A percentile compares a stretch with the other conserved stretches of the same genome.
Conservation (phyloP, 2,888 invertebrate species). For the Rugalucina vietnamica region DNA sequence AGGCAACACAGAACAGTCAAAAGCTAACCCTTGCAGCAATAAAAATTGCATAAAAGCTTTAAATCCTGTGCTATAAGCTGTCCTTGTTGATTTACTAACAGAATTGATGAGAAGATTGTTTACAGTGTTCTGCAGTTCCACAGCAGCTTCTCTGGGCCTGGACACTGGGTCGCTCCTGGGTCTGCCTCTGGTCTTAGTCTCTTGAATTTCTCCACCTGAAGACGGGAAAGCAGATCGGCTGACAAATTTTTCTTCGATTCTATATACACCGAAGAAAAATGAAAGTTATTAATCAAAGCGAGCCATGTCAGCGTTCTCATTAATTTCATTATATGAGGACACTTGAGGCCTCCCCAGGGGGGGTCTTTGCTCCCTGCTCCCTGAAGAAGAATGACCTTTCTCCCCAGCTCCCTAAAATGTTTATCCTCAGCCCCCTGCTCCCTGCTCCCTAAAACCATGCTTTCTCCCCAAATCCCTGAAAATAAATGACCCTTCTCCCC, state of each 20-base stretch:
- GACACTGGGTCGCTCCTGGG: neutral
- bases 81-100: neutral
- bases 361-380: too few species aligned
- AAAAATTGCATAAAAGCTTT: neutral
- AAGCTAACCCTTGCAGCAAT: neutral
- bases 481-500: too few species aligned
- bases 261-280: neutral
- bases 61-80: neutral
- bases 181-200: neutral
- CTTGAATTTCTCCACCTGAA: constrained; percentile 13
- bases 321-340: constrained; percentile 17
- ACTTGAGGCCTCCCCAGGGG: constrained; percentile 34
- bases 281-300: neutral
- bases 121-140: neutral
- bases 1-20: neutral
- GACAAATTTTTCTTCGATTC: neutral
- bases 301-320: constrained; percentile 22
- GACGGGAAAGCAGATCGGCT: neutral
- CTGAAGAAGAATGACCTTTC: too few species aligned
- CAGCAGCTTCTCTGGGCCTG: neutral
- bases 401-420: too few species aligned
- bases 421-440: too few species aligned
- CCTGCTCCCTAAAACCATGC: too few species aligned
- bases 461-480: too few species aligned
- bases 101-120: constrained; percentile 2